Evolutionary conservation across 2,888 invertebrate species (phyloP), one percentile per base, ranked within the genome.

Genomic region (Leistus spinibarbis): DNA sequence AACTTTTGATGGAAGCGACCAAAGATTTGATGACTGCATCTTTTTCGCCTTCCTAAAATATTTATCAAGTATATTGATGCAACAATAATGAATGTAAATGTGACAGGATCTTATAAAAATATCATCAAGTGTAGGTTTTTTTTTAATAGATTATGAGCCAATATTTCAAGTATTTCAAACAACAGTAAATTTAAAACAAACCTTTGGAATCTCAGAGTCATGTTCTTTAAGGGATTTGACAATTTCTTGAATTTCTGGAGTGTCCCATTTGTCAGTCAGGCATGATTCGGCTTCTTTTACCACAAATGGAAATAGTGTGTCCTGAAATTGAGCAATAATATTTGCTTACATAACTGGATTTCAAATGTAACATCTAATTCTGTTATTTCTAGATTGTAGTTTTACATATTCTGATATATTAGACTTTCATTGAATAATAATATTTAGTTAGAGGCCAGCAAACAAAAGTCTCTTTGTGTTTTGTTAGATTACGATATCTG

Each of bases 281-380:
- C 91, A 96, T 69, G 88, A 86, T 81, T 91, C 90, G 22, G 92
- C 88, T 82, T 96, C 91, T 77, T 91, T 88, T 79, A 89, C 89
- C 0, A 93, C 93, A 82, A 93, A 97, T 0, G 93, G 91, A 81
- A 94, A 94, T 54, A 95, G 86, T 19, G 90, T 89, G 77, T 95
- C 93, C 93, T 95, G 82, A 82, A 78, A 76, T 69, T n/a, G 7
- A 66, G 13, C 3, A 10, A 60, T 60, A 60, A 22, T 60, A 40
- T 40, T 40, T 40, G 40, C 40, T 40, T 10, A 7, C 40, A 40
- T 40, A 40, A 40, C 40, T 40, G 40, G 5, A 40, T 40, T 40
- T 40, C 40, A 40, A 40, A 7, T 40, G 40, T 40, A 40, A 40
- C 40, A n/a, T 40, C 40, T 40, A 40, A 40, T 40, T 40, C 40